phyloP scores from a whole-genome alignment of 2,113 vertebrate genomes.

The Origma solitaria region DNA sequence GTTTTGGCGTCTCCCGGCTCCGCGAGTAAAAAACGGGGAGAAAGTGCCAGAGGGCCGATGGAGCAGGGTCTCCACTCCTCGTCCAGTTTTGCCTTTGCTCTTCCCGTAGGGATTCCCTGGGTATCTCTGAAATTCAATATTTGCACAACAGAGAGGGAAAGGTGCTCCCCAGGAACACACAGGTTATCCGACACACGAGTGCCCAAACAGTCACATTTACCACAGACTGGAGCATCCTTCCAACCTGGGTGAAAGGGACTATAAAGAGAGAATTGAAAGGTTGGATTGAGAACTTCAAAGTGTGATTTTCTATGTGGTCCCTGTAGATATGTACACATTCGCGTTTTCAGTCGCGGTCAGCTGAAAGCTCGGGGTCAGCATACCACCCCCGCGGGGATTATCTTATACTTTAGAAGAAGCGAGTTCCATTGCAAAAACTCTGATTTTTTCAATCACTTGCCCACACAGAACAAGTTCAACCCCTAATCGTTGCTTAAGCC shows the following conservation, averaged over 20 bases:
- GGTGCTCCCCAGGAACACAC: background rate
- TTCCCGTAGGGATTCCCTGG: background rate
- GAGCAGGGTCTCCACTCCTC: background rate
- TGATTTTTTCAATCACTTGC: background rate
- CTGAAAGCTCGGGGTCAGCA: background rate
- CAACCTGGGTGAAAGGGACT: background rate
- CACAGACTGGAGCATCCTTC: background rate
- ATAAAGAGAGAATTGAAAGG: background rate
- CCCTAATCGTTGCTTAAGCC: background rate
- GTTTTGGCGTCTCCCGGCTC: background rate
- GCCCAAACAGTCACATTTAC: background rate
- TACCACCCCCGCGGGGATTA: background rate
- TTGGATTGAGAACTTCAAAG: background rate
- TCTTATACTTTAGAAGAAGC: background rate
- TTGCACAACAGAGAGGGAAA: background rate
- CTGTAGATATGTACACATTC: background rate
- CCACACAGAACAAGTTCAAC: background rate
- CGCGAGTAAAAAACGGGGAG: fast-evolving
- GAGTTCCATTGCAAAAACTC: background rate
- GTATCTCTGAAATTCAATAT: background rate
- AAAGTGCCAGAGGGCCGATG: background rate
- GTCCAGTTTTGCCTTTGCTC: background rate
- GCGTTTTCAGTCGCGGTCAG: background rate
- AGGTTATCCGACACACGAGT: background rate
- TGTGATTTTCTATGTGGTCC: background rate